A percentile compares a stretch with the other conserved stretches of the same genome.
Evolutionary conservation across 2,797 vertebrate genomes (phyloP).

Genomic region (Heliangelus exortis): DNA sequence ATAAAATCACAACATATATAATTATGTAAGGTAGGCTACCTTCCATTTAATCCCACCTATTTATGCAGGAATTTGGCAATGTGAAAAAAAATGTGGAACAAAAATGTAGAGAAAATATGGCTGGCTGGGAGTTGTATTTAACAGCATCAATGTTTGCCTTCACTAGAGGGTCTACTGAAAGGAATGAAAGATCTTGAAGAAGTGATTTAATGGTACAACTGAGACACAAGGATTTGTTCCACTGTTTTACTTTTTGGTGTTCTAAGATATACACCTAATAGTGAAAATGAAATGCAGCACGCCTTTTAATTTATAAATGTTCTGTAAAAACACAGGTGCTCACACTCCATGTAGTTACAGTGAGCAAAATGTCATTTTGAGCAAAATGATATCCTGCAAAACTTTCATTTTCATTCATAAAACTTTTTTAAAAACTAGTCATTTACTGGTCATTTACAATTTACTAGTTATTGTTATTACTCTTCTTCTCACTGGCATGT

Average conservation of each 20-base stretch:
- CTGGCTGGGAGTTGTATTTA: constrained; percentile 31
- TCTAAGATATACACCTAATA: not conserved
- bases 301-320: not conserved
- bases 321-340: not conserved
- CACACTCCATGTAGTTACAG: not conserved
- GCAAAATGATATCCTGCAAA: not conserved
- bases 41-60: constrained; percentile 88
- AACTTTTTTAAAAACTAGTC: not conserved
- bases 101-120: not conserved
- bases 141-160: not conserved
- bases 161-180: constrained; percentile 36
- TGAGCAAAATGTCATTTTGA: not conserved
- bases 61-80: constrained; percentile 81
- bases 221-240: constrained; percentile 7
- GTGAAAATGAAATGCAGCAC: not conserved
- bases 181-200: constrained; percentile 27
- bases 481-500: not conserved
- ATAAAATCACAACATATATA: constrained; percentile 88
- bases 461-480: not conserved
- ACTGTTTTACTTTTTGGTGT: not conserved
- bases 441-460: not conserved
- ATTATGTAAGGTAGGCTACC: constrained; percentile 87
- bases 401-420: not conserved
- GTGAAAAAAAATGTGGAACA: not conserved
- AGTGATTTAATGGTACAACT: not conserved